These are phyloP conservation scores for Dolichomitus sp. DNA, from an alignment of 2,888 invertebrate species.

Conservation along the genomic window DNA sequence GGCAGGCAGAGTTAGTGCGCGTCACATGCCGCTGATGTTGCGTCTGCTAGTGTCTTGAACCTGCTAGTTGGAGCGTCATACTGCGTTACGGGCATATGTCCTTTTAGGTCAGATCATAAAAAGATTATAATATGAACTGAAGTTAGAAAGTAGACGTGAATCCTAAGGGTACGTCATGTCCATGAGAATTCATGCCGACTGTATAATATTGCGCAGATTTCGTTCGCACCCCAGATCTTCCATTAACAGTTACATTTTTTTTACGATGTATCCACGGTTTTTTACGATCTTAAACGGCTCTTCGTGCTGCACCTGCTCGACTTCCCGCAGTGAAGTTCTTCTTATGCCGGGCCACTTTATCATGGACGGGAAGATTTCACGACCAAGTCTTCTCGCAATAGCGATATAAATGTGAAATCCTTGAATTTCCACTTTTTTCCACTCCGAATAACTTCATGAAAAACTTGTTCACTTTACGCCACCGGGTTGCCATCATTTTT, in stretches of 20 bases:
- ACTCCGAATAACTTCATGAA: slow-evolving; percentile 12
- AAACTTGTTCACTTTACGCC: slow-evolving; percentile 9
- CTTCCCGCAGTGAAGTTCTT: slow-evolving; percentile 13
- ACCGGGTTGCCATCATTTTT: background rate
- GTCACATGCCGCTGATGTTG: too few relatives aligned
- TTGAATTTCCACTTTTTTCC: slow-evolving; percentile 7
- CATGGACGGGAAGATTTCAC: slow-evolving; percentile 12
- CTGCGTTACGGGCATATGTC: background rate
- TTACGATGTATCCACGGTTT: slow-evolving; percentile 27
- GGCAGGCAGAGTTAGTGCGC: too few relatives aligned
- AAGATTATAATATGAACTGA: slow-evolving; percentile 1
- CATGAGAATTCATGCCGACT: slow-evolving; percentile 3
- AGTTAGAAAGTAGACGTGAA: background rate
- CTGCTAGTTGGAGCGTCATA: background rate
- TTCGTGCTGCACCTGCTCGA: slow-evolving; percentile 3
- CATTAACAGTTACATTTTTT: slow-evolving; percentile 50
- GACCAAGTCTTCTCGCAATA: background rate
- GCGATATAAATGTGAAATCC: slow-evolving; percentile 23
- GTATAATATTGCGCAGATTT: slow-evolving; percentile 41
- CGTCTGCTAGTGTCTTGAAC: too few relatives aligned
- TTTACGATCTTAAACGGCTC: slow-evolving; percentile 51
- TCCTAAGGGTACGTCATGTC: background rate
- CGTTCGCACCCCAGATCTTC: slow-evolving; percentile 25
- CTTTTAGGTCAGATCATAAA: background rate
- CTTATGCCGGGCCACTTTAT: slow-evolving; percentile 7